Base-by-base conservation (phyloP, 1,140 invertebrate genomes). In the Zophobas atratus region DNA sequence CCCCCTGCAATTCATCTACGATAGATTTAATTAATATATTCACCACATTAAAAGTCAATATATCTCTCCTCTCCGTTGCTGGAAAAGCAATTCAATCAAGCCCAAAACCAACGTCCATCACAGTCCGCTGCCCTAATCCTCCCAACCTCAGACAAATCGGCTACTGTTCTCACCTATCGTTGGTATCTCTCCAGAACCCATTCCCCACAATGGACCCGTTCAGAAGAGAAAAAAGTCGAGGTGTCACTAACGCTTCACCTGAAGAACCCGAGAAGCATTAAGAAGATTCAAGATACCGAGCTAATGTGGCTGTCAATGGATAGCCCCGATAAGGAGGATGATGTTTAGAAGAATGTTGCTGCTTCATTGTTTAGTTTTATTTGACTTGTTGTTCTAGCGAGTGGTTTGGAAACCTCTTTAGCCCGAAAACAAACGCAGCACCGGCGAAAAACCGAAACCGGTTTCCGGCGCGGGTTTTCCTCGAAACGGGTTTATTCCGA, bases 241-340 rank as follows among this genome's bases (percentile, higher is more conserved):
- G 56, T 60, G 56, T 60, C 56, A 60, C 36, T 60, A 60, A 60
- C 56, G 56, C 56, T 39, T 60, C 56, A 60, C 53, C 35, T 33
- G 32, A 34, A 55, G 53, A 55, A 55, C 35, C 53, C 53, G 35
- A 8, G 32, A n/a, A 20, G 60, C 60, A 67, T 67, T 67, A 67
- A 39, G 6, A n/a, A n/a, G 39, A 67, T 43, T 67, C 60, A 67
- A 60, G 60, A 67, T 67, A 38, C 70, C 70, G 20, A 32, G 70
- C 48, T 72, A 72, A 72, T 72, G 70, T 49, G 70, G 8, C 70
- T 72, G 70, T 72, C 70, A 72, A 72, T 72, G 70, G 49, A 34
- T 56, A 63, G 8, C 57, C 57, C 57, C 8, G 70, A 72, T 51
- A 51, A 63, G 57, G 57, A 43, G 35, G 35, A 39, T 63, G 57